Conservation (phyloP, 2,113 vertebrate species). For the Ascaphus truei region DNA sequence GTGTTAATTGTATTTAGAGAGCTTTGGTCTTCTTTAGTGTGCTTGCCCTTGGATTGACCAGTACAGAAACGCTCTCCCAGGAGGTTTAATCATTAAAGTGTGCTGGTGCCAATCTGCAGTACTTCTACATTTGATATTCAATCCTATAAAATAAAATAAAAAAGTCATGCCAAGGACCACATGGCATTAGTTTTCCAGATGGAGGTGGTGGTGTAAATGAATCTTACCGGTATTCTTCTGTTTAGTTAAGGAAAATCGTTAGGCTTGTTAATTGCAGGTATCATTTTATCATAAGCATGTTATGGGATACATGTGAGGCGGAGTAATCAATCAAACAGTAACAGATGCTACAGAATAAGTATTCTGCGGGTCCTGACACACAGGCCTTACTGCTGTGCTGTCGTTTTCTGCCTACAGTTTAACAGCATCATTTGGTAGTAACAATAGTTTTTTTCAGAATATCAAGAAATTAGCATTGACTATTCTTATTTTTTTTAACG, state of each 20-base stretch:
- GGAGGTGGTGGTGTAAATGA: slow-evolving; percentile 11
- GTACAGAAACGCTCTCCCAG: too few species aligned
- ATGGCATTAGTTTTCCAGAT: slow-evolving; percentile 7
- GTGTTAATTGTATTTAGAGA: too few species aligned
- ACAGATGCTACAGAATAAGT: not conserved
- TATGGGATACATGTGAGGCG: not conserved
- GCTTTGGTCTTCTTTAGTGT: too few species aligned
- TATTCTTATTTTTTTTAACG: too few species aligned
- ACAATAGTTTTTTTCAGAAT: too few species aligned
- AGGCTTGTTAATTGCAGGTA: slow-evolving; percentile 27
- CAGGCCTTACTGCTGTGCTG: too few species aligned
- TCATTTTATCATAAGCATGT: slow-evolving; percentile 15
- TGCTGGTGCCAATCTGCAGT: too few species aligned
- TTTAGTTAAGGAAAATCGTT: slow-evolving; percentile 23
- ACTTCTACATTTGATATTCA: not conserved
- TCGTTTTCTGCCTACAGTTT: too few species aligned
- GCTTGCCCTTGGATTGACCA: too few species aligned
- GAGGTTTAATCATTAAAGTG: too few species aligned
- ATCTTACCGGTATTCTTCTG: not conserved
- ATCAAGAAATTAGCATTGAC: too few species aligned
- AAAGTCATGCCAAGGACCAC: not conserved
- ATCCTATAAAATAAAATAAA: slow-evolving; percentile 23
- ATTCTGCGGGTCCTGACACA: not conserved
- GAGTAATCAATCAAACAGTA: slow-evolving; percentile 10
- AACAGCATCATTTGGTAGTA: too few species aligned